Conservation (phyloP, 2,888 invertebrate genomes). For the Nemotelus pantherinus region DNA sequence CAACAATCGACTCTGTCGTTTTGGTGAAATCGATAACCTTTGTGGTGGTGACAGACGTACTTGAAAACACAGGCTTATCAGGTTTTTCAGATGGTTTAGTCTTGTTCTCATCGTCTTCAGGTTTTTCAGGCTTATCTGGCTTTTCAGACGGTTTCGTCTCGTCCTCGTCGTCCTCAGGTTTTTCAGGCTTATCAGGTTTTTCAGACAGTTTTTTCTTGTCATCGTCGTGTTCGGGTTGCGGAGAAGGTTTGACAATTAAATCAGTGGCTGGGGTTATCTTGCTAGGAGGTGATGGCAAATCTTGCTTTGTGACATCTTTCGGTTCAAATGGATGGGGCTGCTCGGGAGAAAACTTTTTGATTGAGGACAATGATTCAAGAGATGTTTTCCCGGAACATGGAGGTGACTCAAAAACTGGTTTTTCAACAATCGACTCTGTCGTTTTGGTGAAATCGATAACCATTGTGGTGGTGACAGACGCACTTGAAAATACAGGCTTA, state of each 20-base stretch:
- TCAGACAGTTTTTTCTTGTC: not conserved
- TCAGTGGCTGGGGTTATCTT: not conserved
- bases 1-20: not conserved
- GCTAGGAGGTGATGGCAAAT: not conserved
- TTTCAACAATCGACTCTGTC: not conserved
- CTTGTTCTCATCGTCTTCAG: not conserved
- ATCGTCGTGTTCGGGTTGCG: not conserved
- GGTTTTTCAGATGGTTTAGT: not conserved
- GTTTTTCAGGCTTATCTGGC: not conserved
- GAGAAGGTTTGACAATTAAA: not conserved
- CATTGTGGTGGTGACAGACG: constrained; percentile 36
- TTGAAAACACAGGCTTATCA: not conserved
- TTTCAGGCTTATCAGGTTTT: not conserved
- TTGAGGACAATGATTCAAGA: not conserved
- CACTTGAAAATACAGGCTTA: not conserved
- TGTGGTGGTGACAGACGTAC: not conserved
- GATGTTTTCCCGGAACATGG: not conserved
- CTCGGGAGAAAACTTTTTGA: not conserved
- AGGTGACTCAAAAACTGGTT: not conserved
- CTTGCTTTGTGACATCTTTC: not conserved
- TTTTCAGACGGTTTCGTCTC: not conserved
- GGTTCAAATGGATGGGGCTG: not conserved
- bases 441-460: not conserved
- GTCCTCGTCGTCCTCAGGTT: not conserved
- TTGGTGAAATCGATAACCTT: not conserved